Evolutionary conservation across 1,140 invertebrate genomes (phyloP), one percentile per base, ranked within the genome.

Genomic region (Parasteatoda tepidariorum): DNA sequence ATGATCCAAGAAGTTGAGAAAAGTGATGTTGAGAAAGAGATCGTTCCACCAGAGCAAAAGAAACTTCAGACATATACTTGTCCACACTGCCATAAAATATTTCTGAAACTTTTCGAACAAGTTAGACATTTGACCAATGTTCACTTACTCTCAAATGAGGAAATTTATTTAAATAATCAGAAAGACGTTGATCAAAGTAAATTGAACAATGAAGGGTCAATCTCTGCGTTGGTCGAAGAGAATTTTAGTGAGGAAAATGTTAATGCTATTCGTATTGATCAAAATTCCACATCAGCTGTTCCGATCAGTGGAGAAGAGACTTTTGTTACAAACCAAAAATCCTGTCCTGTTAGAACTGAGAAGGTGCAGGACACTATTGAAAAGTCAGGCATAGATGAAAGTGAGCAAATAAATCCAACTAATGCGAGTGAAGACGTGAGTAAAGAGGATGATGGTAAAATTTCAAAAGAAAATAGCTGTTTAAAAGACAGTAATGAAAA

Each of bases 1-100:
- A 64, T 83, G 28, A 64, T 73, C 11, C 61, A 83, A 64, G 79
- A 83, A 64, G 26, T 26, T 38, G 18, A 83, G 7, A n/a, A 57
- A 24, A 38, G 7, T 24, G 38, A 48, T 4, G 18, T 18, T 2
- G 38, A 48, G 18, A 48, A 48, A 48, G 38, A 48, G 9, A 48
- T 13, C 18, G 38, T 48, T 13, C 18, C 38, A 48, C 9, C 9
- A 13, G 38, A 48, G 18, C 38, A 9, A 9, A 48, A 48, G 18
- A 48, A 48, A 48, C 38, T 48, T 22, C 34, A 30, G 15, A 64
- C 61, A 11, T 74, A 48, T 30, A 34, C 3, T 15, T 83, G 81
- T 55, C 18, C 15, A 34, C 5, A 54, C n/a, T 83, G 81, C 24
- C 57, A 83, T 34, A 70, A 57, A 18, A 83, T 78, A 33, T 78